phyloP scores from a whole-genome alignment of 2,888 invertebrate genomes.

The Lutraria lutraria region DNA sequence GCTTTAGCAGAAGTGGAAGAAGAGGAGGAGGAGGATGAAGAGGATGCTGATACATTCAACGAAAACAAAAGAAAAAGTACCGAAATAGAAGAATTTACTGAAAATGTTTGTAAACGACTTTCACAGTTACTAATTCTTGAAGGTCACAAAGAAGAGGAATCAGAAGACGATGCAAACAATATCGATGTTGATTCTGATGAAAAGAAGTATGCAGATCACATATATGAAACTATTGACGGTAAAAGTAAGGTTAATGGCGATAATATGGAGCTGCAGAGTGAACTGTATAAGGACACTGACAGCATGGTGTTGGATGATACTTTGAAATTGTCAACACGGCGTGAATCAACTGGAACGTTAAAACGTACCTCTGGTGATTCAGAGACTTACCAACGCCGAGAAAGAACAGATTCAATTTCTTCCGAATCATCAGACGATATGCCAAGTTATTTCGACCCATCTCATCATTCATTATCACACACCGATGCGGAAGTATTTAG shows the following conservation, averaged over 20 bases:
- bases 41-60: constrained; percentile 47
- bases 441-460: constrained; percentile 66
- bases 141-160: constrained; percentile 47
- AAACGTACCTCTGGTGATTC: constrained; percentile 62
- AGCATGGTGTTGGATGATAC: not conserved
- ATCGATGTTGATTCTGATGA: not conserved
- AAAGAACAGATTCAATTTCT: not conserved
- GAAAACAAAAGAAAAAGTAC: constrained; percentile 66
- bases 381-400: constrained; percentile 29
- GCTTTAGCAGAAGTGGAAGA: constrained; percentile 67
- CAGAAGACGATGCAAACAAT: constrained; percentile 17
- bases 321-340: constrained; percentile 22
- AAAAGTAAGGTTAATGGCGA: not conserved
- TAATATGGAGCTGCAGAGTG: not conserved
- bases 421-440: constrained; percentile 60
- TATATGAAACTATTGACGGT: constrained; percentile 48
- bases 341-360: constrained; percentile 54
- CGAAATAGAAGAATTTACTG: constrained; percentile 74
- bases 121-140: constrained; percentile 74
- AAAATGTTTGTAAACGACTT: constrained; percentile 77
- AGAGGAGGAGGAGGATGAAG: constrained; percentile 64
- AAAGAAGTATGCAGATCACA: constrained; percentile 33
- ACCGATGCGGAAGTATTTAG: constrained; percentile 69
- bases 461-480: constrained; percentile 50
- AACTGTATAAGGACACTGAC: not conserved